Base-by-base conservation (phyloP, 2,113 vertebrate species). In the Beaufortia kweichowensis region DNA sequence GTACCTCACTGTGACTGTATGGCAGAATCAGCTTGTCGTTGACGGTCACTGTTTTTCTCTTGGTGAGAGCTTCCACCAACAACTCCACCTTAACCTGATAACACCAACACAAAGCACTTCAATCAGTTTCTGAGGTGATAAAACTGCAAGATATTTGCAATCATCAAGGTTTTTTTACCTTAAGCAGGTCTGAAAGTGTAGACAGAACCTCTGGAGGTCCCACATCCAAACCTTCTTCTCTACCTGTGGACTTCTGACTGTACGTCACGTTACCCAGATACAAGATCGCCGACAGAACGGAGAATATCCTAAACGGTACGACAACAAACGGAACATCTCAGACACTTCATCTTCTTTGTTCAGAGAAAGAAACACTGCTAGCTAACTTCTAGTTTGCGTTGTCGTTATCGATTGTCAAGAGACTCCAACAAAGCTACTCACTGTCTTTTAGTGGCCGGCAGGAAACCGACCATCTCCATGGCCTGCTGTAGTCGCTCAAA, bases 381-480 rank as follows among this genome's bases (percentile, higher is more conserved):
- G n/a, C n/a, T n/a, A n/a, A n/a, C n/a, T n/a, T n/a, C n/a, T n/a
- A n/a, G n/a, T n/a, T n/a, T 39, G 6, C 35, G 6, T 2, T 9
- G 48, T 0, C 6, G 48, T 21, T n/a, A 19, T 46, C 4, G 43
- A 17, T 46, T 14, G 33, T 7, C 9, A 9, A 9, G 43, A 46
- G 3, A 3, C 43, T 46, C 3, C 12, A 19, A 53, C n/a, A 6
- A 53, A 29, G 66, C 14, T 4, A 78, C 96, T 94, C 76, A 98
- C 97, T 98, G 96, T 65, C 93, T 98, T 87, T 94, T 98, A 50
- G 97, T 99, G 70, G 95, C 92, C 0, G 95, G 90, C 69, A 98
- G 95, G 85, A 99, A 99, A 83, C 97, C 97, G 81, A 99, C 97
- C 97, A 99, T 99, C 90, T 99, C 96, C 97, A 99, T 99, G 41